Evolutionary conservation across 2,888 invertebrate species (phyloP).

Genomic region (Cepaea hortensis): DNA sequence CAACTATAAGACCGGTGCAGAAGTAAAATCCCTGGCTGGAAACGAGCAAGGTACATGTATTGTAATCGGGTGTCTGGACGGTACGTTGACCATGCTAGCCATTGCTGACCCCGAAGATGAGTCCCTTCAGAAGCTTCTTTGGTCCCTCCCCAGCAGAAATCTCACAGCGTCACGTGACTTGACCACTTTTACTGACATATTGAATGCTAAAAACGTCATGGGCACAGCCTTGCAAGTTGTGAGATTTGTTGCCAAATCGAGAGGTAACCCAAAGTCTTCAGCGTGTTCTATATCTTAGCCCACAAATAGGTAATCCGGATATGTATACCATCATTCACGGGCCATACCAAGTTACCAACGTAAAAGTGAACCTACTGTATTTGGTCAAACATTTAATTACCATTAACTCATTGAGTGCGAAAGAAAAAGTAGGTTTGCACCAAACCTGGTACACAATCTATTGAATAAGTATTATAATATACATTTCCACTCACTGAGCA

Average conservation of each 20-base stretch:
- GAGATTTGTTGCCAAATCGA: conserved; percentile 71
- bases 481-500: too few species aligned
- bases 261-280: conserved; percentile 66
- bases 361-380: too few species aligned
- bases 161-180: conserved; percentile 52
- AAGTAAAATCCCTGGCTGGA: conserved; percentile 70
- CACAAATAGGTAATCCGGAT: not conserved
- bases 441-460: too few species aligned
- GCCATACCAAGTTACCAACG: too few species aligned
- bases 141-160: conserved; percentile 67
- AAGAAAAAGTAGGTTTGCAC: too few species aligned
- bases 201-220: conserved; percentile 64
- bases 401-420: too few species aligned
- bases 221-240: conserved; percentile 72
- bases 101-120: conserved; percentile 81
- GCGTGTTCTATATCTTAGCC: conserved; percentile 67
- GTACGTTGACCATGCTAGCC: conserved; percentile 93
- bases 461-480: too few species aligned
- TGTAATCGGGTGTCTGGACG: conserved; percentile 93
- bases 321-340: too few species aligned
- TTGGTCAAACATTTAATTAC: too few species aligned
- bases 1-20: conserved; percentile 81
- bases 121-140: conserved; percentile 65
- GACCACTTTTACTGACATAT: conserved; percentile 59
- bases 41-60: conserved; percentile 71